Evolutionary conservation across 2,797 vertebrate species (phyloP).

Genomic region (Florisuga fusca): DNA sequence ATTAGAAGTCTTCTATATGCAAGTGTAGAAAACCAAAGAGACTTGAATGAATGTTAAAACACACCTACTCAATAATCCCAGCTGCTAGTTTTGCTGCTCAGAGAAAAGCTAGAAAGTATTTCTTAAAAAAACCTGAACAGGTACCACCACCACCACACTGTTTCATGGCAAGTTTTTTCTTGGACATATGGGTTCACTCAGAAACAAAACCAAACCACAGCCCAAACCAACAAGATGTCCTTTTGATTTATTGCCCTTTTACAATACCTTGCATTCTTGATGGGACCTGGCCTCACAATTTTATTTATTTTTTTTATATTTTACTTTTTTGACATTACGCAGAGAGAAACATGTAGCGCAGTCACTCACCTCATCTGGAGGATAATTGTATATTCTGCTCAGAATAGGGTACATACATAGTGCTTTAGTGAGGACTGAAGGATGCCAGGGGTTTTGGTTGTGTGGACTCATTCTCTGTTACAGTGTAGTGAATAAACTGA

Average conservation of each 20-base stretch:
- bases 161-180: slow-evolving; percentile 47
- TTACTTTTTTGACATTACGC: slow-evolving; percentile 13
- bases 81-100: not conserved
- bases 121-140: not conserved
- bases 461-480: slow-evolving; percentile 31
- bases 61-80: not conserved
- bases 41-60: not conserved
- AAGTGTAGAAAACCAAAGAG: not conserved
- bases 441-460: slow-evolving; percentile 28
- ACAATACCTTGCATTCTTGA: slow-evolving; percentile 51
- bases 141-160: not conserved
- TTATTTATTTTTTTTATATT: not conserved
- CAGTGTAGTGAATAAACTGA: slow-evolving; percentile 18
- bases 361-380: slow-evolving; percentile 7
- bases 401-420: slow-evolving; percentile 51
- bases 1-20: not conserved
- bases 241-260: slow-evolving; percentile 59
- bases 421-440: slow-evolving; percentile 46
- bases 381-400: slow-evolving; percentile 30
- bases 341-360: not conserved
- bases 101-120: not conserved
- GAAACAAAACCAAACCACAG: slow-evolving; percentile 56
- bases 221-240: slow-evolving; percentile 58
- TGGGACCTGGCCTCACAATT: slow-evolving; percentile 15
- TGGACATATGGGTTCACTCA: slow-evolving; percentile 38